A percentile compares a stretch with the other conserved stretches of the same genome.
Evolutionary conservation across 2,797 vertebrate genomes (phyloP).

Genomic region (Betta splendens): DNA sequence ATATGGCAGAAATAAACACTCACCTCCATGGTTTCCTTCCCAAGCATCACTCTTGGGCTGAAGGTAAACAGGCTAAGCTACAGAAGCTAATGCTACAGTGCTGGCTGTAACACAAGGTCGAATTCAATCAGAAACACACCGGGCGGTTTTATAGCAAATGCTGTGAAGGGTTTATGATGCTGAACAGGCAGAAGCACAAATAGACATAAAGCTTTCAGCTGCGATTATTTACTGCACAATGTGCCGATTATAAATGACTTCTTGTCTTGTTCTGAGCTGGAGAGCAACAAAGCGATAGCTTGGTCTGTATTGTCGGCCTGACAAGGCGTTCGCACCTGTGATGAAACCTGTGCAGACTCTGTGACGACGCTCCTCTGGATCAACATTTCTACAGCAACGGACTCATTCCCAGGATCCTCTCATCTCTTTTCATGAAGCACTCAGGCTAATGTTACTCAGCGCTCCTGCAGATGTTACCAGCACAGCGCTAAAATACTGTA

Average conservation of each 20-base stretch:
- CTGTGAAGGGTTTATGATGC: neutral
- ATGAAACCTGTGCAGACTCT: slow-evolving; percentile 38
- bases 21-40: neutral
- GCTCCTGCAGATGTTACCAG: slow-evolving; percentile 43
- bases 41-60: neutral
- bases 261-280: neutral
- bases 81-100: neutral
- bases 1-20: slow-evolving; percentile 7
- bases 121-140: neutral
- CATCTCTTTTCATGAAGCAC: slow-evolving; percentile 32
- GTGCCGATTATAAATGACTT: neutral
- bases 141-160: neutral
- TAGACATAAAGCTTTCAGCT: slow-evolving; percentile 3
- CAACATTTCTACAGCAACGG: slow-evolving; percentile 54
- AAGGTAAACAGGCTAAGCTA: neutral
- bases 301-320: too few relatives aligned
- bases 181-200: slow-evolving; percentile 4
- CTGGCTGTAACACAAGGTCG: neutral
- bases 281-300: too few relatives aligned
- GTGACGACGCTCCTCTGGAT: slow-evolving; percentile 33
- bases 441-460: slow-evolving; percentile 58
- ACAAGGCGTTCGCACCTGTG: neutral
- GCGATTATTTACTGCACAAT: slow-evolving; percentile 7
- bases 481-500: slow-evolving; percentile 10
- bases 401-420: slow-evolving; percentile 19